These are phyloP conservation scores for Apamea crenata DNA, from an alignment of 2,888 invertebrate species.

Conservation along the genomic window DNA sequence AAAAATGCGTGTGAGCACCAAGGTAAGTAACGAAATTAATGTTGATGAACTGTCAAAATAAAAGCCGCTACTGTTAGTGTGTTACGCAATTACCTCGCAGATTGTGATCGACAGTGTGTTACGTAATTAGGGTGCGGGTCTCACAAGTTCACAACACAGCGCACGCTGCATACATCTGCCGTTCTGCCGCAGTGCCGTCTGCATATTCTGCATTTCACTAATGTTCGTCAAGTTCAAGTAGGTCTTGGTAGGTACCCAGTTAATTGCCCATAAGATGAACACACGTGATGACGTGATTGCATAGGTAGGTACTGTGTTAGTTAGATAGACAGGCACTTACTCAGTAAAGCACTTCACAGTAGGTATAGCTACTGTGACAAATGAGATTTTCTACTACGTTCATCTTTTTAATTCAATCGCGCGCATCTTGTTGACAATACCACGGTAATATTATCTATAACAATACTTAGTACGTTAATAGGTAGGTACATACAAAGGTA, in stretches of 20 bases:
- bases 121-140: not conserved
- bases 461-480: not conserved
- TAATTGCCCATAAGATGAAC: not conserved
- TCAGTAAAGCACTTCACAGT: not conserved
- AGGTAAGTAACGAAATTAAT: too few species aligned
- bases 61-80: not conserved
- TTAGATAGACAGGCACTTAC: not conserved
- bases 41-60: not conserved
- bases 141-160: not conserved
- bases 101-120: too few species aligned
- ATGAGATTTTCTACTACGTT: slow-evolving; percentile 13
- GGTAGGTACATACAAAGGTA: too few species aligned
- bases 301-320: slow-evolving; percentile 1
- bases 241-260: not conserved
- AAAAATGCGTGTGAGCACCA: too few species aligned
- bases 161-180: not conserved
- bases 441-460: too few species aligned
- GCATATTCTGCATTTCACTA: not conserved
- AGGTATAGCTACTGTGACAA: not conserved
- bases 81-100: not conserved
- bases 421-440: not conserved
- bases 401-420: not conserved
- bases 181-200: not conserved
- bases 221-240: slow-evolving; percentile 12
- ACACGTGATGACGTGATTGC: slow-evolving; percentile 17